phyloP scores from a whole-genome alignment of 1,140 invertebrate genomes.

The Anoplophora glabripennis region DNA sequence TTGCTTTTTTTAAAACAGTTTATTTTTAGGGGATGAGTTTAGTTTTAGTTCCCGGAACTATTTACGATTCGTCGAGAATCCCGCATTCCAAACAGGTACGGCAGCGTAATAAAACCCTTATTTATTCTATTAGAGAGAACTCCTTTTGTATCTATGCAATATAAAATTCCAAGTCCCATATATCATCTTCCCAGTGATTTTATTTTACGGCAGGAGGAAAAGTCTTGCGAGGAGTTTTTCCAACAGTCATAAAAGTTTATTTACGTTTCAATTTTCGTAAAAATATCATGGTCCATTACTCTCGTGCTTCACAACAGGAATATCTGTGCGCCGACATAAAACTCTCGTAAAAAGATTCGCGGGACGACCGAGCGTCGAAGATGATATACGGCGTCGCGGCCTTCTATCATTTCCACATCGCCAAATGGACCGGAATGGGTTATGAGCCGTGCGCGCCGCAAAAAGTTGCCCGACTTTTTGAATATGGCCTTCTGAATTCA shows the following conservation, averaged over 20 bases:
- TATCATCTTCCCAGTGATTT: conserved; percentile 3
- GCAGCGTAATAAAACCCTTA: too few relatives aligned
- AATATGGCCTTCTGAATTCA: too few relatives aligned
- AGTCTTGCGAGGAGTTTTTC: conserved; percentile 13
- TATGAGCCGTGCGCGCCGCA: conserved; percentile 3
- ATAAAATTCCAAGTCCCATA: background rate
- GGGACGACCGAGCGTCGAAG: conserved; percentile 27
- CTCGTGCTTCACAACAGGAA: conserved; percentile 33
- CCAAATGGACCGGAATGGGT: conserved; percentile 36
- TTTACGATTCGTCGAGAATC: too few relatives aligned
- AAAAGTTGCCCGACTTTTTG: too few relatives aligned
- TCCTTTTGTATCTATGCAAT: background rate
- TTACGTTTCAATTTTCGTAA: conserved; percentile 47
- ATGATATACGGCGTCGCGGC: conserved; percentile 35
- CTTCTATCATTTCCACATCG: conserved; percentile 29
- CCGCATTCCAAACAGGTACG: too few relatives aligned
- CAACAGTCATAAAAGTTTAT: conserved; percentile 41
- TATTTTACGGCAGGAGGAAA: background rate
- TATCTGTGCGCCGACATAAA: conserved; percentile 38
- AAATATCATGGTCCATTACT: conserved; percentile 45
- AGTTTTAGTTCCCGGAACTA: too few relatives aligned
- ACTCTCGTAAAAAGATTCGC: conserved; percentile 37
- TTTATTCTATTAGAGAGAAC: too few relatives aligned
- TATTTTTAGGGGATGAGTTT: too few relatives aligned
- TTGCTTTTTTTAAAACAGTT: too few relatives aligned